Percentiles rank a stretch among this genome's conserved stretches.
Conservation (phyloP, 2,888 invertebrate genomes). For the Ochropleura leucogaster region DNA sequence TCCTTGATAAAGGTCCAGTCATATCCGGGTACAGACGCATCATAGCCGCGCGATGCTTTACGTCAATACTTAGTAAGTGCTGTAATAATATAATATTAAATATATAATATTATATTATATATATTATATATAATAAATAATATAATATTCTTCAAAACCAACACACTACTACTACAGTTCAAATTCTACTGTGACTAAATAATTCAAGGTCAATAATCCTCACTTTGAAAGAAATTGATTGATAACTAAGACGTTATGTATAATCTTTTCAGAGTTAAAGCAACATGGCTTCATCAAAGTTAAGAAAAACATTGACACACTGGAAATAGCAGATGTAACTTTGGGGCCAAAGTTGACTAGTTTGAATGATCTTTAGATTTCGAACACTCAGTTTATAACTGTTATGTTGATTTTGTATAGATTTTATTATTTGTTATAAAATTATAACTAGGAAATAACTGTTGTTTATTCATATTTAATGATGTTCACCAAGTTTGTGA, state of each 20-base stretch:
- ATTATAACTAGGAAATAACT: neutral
- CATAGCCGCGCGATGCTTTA: conserved; percentile 81
- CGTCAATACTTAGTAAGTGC: conserved; percentile 82
- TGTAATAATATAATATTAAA: too few species aligned
- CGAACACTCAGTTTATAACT: neutral
- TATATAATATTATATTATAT: too few species aligned
- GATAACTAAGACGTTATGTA: neutral
- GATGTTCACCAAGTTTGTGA: neutral
- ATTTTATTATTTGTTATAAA: conserved; percentile 35
- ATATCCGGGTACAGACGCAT: conserved; percentile 70
- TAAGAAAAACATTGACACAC: conserved; percentile 74
- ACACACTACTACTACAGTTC: neutral
- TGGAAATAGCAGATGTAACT: conserved; percentile 77
- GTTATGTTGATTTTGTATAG: conserved; percentile 28
- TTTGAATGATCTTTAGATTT: conserved; percentile 43
- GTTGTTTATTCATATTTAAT: neutral
- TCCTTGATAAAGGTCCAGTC: conserved; percentile 74
- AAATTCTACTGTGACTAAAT: neutral
- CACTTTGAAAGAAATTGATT: neutral
- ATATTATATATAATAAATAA: too few species aligned
- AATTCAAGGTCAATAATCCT: neutral
- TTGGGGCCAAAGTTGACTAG: conserved; percentile 74
- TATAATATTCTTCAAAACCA: neutral
- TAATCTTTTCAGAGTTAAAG: conserved; percentile 78
- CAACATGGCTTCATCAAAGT: conserved; percentile 80